These are phyloP conservation scores for Xanthorhoe designata DNA, from an alignment of 2,888 invertebrate species.

Conservation along the genomic window DNA sequence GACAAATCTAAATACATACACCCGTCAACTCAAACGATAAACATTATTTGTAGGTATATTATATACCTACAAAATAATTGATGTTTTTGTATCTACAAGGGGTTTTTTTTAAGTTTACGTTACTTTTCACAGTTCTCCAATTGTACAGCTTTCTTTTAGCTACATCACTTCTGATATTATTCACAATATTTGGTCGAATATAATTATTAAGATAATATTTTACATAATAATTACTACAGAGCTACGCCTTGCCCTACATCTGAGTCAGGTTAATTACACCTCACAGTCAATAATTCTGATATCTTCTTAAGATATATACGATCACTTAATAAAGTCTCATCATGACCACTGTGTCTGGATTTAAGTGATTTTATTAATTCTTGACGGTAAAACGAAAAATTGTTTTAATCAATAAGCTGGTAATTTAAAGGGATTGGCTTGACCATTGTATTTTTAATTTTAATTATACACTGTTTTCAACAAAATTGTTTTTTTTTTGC, in stretches of 20 bases:
- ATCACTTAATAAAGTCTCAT: constrained; percentile 50
- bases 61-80: too few species aligned
- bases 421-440: background rate
- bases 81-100: too few species aligned
- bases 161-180: constrained; percentile 19
- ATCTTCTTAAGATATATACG: constrained; percentile 62
- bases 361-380: constrained; percentile 24
- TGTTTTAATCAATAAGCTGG: constrained; percentile 31
- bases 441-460: background rate
- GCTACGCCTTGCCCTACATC: constrained; percentile 60
- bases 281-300: constrained; percentile 57
- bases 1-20: too few species aligned
- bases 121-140: background rate
- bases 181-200: constrained; percentile 40
- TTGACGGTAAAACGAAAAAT: constrained; percentile 14
- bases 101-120: too few species aligned
- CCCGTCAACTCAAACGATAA: too few species aligned
- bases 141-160: constrained; percentile 2
- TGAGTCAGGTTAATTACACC: constrained; percentile 62
- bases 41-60: too few species aligned
- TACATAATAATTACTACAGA: constrained; percentile 54
- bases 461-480: background rate
- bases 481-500: background rate
- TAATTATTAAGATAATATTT: constrained; percentile 49
- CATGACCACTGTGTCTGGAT: constrained; percentile 18